Percentiles rank a stretch among this genome's conserved stretches.
Conservation (phyloP, 2,888 invertebrate species). For the Thyatira batis region DNA sequence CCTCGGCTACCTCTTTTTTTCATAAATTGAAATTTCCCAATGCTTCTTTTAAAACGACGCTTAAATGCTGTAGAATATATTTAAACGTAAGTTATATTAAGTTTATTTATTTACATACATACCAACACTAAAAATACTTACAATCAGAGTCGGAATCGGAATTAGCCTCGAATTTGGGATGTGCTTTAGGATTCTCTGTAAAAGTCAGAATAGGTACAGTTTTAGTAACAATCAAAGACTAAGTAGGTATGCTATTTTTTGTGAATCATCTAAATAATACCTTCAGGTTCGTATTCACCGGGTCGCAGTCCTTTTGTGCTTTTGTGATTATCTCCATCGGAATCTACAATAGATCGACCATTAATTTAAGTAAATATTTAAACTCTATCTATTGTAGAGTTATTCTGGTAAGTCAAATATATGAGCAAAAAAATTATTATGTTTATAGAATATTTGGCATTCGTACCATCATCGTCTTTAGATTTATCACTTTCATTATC, state of each 20-base stretch:
- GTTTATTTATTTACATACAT: too few relatives aligned
- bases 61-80: background rate
- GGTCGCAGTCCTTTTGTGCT: slow-evolving; percentile 49
- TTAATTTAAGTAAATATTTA: slow-evolving; percentile 8
- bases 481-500: slow-evolving; percentile 18
- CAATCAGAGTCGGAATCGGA: slow-evolving; percentile 23
- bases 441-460: slow-evolving; percentile 17
- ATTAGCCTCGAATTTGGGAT: slow-evolving; percentile 21
- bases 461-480: slow-evolving; percentile 21
- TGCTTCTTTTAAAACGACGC: background rate
- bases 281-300: slow-evolving; percentile 52
- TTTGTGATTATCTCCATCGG: slow-evolving; percentile 25
- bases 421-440: too few relatives aligned
- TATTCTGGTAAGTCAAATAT: too few relatives aligned
- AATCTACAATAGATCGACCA: slow-evolving; percentile 30
- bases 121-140: background rate
- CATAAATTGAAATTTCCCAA: background rate
- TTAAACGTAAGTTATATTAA: too few relatives aligned
- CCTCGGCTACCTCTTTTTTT: background rate
- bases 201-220: slow-evolving; percentile 8
- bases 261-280: slow-evolving; percentile 25
- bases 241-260: background rate
- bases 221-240: slow-evolving; percentile 3
- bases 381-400: slow-evolving; percentile 14
- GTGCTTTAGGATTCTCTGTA: slow-evolving; percentile 31